These are phyloP conservation scores for Kryphioiulus occultus DNA, from an alignment of 2,888 invertebrate genomes.

Conservation along the genomic window DNA sequence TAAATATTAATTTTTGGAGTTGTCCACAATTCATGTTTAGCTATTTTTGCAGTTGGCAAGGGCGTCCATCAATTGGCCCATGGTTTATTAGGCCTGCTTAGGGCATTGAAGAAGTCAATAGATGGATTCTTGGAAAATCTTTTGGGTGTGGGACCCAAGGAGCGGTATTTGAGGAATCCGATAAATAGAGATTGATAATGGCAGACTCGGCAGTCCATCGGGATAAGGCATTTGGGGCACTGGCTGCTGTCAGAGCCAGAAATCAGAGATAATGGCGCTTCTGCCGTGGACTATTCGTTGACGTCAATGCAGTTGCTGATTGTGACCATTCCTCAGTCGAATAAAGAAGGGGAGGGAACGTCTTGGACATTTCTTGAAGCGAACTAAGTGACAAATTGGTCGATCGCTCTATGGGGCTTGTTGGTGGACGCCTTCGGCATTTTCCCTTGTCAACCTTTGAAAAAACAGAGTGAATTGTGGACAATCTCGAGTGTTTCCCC, in stretches of 20 bases:
- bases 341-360: not conserved
- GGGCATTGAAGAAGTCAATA: too few relatives aligned
- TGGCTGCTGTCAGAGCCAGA: not conserved
- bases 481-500: not conserved
- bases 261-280: conserved; percentile 6
- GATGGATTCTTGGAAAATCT: not conserved
- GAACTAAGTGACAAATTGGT: conserved; percentile 3
- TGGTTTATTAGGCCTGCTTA: too few relatives aligned
- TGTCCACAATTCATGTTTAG: too few relatives aligned
- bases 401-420: not conserved
- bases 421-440: not conserved
- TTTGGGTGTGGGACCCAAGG: not conserved
- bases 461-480: not conserved
- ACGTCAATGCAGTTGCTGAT: not conserved
- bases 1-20: too few relatives aligned
- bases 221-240: not conserved
- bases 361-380: conserved; percentile 16
- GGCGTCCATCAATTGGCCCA: not conserved
- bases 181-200: conserved; percentile 8
- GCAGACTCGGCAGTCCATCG: conserved; percentile 12
- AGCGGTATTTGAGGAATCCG: not conserved
- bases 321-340: conserved; percentile 4
- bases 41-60: too few relatives aligned
- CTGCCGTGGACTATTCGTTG: not conserved
- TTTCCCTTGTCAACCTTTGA: not conserved